These are phyloP conservation scores for Nyleta sp. DNA, from an alignment of 2,888 invertebrate species.

Conservation along the genomic window DNA sequence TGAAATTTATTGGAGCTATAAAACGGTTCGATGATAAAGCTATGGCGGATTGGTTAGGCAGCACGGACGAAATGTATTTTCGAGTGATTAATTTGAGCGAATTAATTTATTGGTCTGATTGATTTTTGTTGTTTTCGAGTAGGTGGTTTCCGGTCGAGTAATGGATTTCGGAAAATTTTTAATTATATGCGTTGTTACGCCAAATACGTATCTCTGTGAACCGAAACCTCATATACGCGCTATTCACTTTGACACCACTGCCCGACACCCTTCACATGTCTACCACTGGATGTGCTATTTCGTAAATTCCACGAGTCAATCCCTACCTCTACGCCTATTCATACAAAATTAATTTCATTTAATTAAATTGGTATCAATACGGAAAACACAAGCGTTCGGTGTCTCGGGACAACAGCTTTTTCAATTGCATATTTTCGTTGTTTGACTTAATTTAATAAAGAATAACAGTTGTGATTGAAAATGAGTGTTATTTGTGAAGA, in stretches of 20 bases:
- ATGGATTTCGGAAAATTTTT: slow-evolving; percentile 48
- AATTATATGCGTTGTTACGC: slow-evolving; percentile 53
- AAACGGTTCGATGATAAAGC: slow-evolving; percentile 43
- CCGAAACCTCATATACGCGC: slow-evolving; percentile 53
- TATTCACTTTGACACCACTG: slow-evolving; percentile 60
- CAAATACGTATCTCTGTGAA: slow-evolving; percentile 23
- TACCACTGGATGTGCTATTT: slow-evolving; percentile 43
- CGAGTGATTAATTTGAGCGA: slow-evolving; percentile 12
- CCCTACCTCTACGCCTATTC: slow-evolving; percentile 50
- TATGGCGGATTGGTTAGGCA: slow-evolving; percentile 22
- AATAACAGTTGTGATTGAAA: too few species aligned
- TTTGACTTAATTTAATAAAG: slow-evolving; percentile 7
- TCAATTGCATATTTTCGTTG: slow-evolving; percentile 19
- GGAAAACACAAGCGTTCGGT: slow-evolving; percentile 6
- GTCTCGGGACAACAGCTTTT: slow-evolving; percentile 27
- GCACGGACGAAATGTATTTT: slow-evolving; percentile 11
- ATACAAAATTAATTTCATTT: slow-evolving; percentile 62
- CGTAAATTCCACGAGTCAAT: slow-evolving; percentile 61
- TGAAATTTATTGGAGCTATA: slow-evolving; percentile 44
- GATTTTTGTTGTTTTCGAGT: slow-evolving; percentile 38
- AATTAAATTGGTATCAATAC: slow-evolving; percentile 57
- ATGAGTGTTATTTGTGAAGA: too few species aligned
- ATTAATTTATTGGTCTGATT: slow-evolving; percentile 33
- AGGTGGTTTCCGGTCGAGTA: slow-evolving; percentile 12
- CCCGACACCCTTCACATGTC: slow-evolving; percentile 58